These are phyloP conservation scores for Psix sp. DNA, from an alignment of 1,140 invertebrate species.

Conservation along the genomic window DNA sequence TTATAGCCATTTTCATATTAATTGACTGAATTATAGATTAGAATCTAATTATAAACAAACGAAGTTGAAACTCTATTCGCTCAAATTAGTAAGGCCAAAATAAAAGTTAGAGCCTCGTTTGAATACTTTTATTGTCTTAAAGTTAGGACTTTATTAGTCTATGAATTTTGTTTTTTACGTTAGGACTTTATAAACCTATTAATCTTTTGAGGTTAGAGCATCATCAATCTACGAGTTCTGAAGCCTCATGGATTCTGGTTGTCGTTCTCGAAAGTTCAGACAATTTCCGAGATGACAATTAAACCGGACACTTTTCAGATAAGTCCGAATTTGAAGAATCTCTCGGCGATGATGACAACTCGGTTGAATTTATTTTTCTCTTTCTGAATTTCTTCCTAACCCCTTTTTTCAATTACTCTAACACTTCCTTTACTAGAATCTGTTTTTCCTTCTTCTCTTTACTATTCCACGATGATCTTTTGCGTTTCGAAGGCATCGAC, in stretches of 20 bases:
- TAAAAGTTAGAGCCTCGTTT: no score
- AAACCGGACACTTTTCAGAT: background rate
- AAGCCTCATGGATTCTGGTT: no score
- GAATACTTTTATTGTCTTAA: background rate
- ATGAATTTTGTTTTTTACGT: background rate
- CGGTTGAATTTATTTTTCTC: background rate
- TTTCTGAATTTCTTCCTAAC: background rate
- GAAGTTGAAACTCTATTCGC: no score
- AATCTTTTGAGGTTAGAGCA: slow-evolving; percentile 1
- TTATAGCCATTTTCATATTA: no score
- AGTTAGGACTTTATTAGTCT: background rate
- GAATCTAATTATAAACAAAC: no score
- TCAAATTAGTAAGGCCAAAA: no score
- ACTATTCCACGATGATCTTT: no score
- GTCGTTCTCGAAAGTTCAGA: background rate
- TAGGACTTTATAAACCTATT: background rate
- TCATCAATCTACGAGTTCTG: no score
- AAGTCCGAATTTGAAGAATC: background rate
- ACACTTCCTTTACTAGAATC: background rate
- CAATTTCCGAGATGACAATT: no score
- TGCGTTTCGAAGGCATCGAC: no score
- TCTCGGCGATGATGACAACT: background rate
- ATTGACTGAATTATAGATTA: no score
- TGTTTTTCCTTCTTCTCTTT: background rate
- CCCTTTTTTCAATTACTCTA: no score